Percentiles rank a stretch among this genome's conserved stretches.
These are phyloP conservation scores for Drosophila gunungcola DNA, from an alignment of 1,140 invertebrate species.

Conservation along the genomic window DNA sequence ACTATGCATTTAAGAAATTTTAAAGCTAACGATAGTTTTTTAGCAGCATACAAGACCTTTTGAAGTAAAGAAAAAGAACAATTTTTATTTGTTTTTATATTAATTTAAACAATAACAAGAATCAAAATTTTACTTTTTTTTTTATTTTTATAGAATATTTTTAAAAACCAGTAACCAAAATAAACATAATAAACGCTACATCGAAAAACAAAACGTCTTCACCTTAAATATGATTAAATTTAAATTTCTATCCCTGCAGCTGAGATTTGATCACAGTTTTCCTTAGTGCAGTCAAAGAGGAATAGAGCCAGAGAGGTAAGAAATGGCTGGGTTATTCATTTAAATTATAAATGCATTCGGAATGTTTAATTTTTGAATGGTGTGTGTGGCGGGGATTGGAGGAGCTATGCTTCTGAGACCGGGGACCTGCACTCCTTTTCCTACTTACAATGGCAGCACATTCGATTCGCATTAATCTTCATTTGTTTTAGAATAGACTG, in stretches of 20 bases:
- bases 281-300: conserved; percentile 14
- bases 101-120: too few species aligned
- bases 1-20: too few species aligned
- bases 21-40: too few species aligned
- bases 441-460: conserved; percentile 78
- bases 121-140: too few species aligned
- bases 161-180: background rate
- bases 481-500: conserved; percentile 83
- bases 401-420: conserved; percentile 15
- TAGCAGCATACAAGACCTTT: too few species aligned
- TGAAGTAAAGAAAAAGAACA: background rate
- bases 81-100: background rate
- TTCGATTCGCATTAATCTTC: conserved; percentile 83
- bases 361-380: conserved; percentile 83
- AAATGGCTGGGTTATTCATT: conserved; percentile 76
- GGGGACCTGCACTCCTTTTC: conserved; percentile 62
- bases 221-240: too few species aligned
- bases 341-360: conserved; percentile 83
- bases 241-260: too few species aligned
- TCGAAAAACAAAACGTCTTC: too few species aligned
- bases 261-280: background rate
- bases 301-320: conserved; percentile 44
- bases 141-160: too few species aligned
- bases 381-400: conserved; percentile 53
- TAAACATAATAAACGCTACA: background rate